Conservation (phyloP, 2,113 vertebrate genomes). For the Brienomyrus longianalis region DNA sequence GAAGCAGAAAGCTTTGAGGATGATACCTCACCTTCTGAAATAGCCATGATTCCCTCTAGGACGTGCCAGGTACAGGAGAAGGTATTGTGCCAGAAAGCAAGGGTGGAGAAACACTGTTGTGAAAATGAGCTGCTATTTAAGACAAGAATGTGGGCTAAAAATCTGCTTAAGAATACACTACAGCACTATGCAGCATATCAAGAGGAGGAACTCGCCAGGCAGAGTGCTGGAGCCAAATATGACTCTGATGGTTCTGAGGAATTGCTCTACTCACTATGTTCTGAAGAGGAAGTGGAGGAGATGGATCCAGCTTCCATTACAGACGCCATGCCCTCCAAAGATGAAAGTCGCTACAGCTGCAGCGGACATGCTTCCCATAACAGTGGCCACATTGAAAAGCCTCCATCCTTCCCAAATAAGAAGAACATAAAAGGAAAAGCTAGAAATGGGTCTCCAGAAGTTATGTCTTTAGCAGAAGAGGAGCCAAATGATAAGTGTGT, state of each 20-base stretch:
- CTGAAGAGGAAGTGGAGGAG: constrained; percentile 73
- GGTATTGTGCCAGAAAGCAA: background rate
- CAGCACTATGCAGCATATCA: constrained; percentile 58
- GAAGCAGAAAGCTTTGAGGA: constrained; percentile 57
- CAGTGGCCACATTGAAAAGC: constrained; percentile 36
- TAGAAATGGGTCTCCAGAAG: constrained; percentile 43
- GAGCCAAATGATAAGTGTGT: constrained; percentile 64
- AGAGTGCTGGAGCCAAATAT: constrained; percentile 57
- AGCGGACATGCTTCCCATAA: constrained; percentile 25
- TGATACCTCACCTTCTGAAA: constrained; percentile 55
- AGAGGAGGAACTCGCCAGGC: constrained; percentile 42
- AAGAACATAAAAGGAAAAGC: constrained; percentile 40
- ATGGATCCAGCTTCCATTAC: constrained; percentile 42
- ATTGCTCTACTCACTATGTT: constrained; percentile 67
- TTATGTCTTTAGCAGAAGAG: constrained; percentile 55
- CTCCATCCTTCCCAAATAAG: constrained; percentile 46
- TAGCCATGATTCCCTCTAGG: constrained; percentile 57
- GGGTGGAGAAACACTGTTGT: constrained; percentile 35
- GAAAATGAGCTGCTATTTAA: constrained; percentile 74
- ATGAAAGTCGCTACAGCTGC: constrained; percentile 49
- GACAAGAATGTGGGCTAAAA: constrained; percentile 64
- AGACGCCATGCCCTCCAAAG: constrained; percentile 48
- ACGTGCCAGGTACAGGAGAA: constrained; percentile 30
- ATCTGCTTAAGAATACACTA: constrained; percentile 48
- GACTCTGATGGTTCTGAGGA: constrained; percentile 78